Evolutionary conservation across 2,888 invertebrate species (phyloP), one percentile per base, ranked within the genome.

Genomic region (Eupithecia centaureata): DNA sequence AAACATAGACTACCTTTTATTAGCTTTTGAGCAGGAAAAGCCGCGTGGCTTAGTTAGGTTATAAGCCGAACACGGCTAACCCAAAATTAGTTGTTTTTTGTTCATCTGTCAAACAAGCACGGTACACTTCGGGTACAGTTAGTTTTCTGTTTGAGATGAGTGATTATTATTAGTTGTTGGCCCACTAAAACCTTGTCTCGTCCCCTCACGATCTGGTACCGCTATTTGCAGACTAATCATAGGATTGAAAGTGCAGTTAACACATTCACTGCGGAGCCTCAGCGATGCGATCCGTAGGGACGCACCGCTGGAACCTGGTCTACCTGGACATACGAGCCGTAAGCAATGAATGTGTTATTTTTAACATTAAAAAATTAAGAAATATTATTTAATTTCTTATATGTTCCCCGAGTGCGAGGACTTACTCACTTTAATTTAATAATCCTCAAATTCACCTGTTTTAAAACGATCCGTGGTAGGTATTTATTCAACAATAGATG

Each of bases 161-260:
- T 82, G 80, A 84, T 85, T 79, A 80, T 81, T 65, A 81, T 80
- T 73, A 75, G 77, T 68, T 71, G 70, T 71, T 85, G 90, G 80
- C 90, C 90, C 81, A 91, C 91, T 92, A 85, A 88, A 90, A 89
- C 78, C 84, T 84, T 89, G 89, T 88, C 82, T 86, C 77, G 74
- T 79, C 77, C 80, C 77, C 81, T 84, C 82, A 81, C 80, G 76
- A 82, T 78, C 71, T 72, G 76, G 81, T 87, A 86, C 90, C 90
- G 91, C 84, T 91, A 89, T 74, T 77, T 73, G 71, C 66, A 68
- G 76, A 67, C 73, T 74, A 68, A 67, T 70, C 72, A 74, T 70
- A 74, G 65, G 73, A 71, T 77, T 73, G 56, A 56, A 56, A 71
- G 70, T 47, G 57, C n/a, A n/a, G n/a, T n/a, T n/a, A n/a, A n/a